Evolutionary conservation across 2,113 vertebrate genomes (phyloP).

Genomic region (Sinocyclocheilus grahami): DNA sequence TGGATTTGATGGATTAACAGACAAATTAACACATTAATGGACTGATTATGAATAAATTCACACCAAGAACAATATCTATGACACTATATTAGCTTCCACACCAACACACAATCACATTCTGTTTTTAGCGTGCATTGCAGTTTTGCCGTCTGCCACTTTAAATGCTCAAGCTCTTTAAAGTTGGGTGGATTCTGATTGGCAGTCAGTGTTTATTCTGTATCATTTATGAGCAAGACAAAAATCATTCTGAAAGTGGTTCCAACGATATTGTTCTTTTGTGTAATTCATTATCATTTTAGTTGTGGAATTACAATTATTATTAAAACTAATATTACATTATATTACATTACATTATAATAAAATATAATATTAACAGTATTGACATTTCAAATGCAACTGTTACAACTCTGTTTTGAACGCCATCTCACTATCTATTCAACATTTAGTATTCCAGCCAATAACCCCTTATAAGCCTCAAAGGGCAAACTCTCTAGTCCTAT

Average conservation of each 20-base stretch:
- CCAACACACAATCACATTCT: too few relatives aligned
- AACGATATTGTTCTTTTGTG: too few relatives aligned
- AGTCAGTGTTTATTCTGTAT: too few relatives aligned
- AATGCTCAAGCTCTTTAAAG: too few relatives aligned
- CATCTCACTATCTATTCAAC: slow-evolving; percentile 4
- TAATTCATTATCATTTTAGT: too few relatives aligned
- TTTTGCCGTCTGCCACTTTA: too few relatives aligned
- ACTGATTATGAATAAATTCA: neutral
- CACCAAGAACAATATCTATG: neutral
- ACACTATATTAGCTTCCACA: neutral
- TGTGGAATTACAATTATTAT: too few relatives aligned
- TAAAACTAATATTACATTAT: neutral
- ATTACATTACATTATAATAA: neutral
- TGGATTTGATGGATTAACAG: neutral
- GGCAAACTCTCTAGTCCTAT: slow-evolving; percentile 10
- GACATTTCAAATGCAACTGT: neutral
- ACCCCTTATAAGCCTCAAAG: slow-evolving; percentile 25
- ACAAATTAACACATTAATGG: neutral
- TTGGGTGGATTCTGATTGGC: too few relatives aligned
- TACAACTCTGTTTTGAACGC: neutral
- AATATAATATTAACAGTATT: neutral
- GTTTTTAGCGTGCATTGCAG: too few relatives aligned
- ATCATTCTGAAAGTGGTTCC: too few relatives aligned
- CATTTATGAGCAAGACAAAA: too few relatives aligned
- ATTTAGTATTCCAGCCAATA: slow-evolving; percentile 18